Evolutionary conservation across 37 sponge, comb jelly and placozoan species (phyloP), one percentile per base, ranked within the genome.

Genomic region (Halisarca cf. caerulea): DNA sequence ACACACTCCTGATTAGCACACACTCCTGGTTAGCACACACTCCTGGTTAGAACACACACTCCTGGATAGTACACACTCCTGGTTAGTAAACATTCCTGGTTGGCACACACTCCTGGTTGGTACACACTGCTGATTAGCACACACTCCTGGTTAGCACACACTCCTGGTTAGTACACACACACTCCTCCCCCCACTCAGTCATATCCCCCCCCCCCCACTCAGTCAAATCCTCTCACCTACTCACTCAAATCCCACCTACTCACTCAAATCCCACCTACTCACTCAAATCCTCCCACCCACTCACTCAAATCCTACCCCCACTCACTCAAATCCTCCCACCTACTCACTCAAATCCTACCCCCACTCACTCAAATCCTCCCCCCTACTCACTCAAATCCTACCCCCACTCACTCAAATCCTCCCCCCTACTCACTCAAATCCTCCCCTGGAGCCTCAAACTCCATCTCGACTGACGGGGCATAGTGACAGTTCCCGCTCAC

Each of bases 401-500:
- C 28, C 14, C 69, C 11, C 34, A 68, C 33, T 15, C 35, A 39
- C 82, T 79, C 51, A 79, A 62, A 32, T 44, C 70, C 33, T 89
- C 90, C 51, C 74, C 37, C 53, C 85, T 57, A 66, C 78, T 78
- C 68, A 51, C 82, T 79, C 51, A 79, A 62, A 32, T 44, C 70
- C 33, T 89, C 90, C 51, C 74, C 37, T 2, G 45, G 24, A 0
- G 77, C 2, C 77, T 74, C 77, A 74, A 74, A 33, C 11, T 78
- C 80, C 23, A 78, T 9, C 23, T 81, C 84, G n/a, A 79, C 71
- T 14, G 62, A 66, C 0, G 80, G 77, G 18, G 53, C 70, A 33
- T 83, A 91, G 45, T 82, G 71, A 77, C 90, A 90, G 25, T 45
- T 36, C 34, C 55, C 37, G 55, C 78, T 87, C 1, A 89, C 92